phyloP scores from a whole-genome alignment of 2,797 vertebrate species.

The Gila robusta region DNA sequence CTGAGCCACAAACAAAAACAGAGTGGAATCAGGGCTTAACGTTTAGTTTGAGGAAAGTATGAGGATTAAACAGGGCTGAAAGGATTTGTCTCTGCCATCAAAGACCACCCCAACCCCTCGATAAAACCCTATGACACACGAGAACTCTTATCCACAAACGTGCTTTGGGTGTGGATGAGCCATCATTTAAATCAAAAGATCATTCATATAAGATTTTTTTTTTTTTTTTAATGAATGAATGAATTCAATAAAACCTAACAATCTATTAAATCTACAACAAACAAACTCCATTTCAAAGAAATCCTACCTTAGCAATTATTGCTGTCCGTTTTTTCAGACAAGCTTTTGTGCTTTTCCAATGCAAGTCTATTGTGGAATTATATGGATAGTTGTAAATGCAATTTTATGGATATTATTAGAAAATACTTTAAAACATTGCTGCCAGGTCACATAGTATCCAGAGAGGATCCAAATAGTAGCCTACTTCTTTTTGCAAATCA shows the following conservation, averaged over 20 bases:
- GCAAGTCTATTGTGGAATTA: too few species aligned
- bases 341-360: neutral
- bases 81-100: constrained; percentile 28
- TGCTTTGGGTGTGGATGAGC: neutral
- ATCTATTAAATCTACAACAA: neutral
- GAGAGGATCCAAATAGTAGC: neutral
- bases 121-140: neutral
- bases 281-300: neutral
- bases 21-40: neutral
- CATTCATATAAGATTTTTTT: neutral
- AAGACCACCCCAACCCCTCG: neutral
- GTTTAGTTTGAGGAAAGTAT: constrained; percentile 26
- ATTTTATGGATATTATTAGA: neutral
- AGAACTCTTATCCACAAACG: neutral
- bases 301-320: neutral
- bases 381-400: neutral
- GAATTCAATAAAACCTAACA: neutral
- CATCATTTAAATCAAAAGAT: constrained; percentile 9
- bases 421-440: neutral
- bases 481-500: neutral
- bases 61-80: constrained; percentile 37
- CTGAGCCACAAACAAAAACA: constrained; percentile 39
- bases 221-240: neutral
- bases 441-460: neutral
- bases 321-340: neutral